Conservation (phyloP, 1,140 invertebrate species). For the Bombus soroeensis region DNA sequence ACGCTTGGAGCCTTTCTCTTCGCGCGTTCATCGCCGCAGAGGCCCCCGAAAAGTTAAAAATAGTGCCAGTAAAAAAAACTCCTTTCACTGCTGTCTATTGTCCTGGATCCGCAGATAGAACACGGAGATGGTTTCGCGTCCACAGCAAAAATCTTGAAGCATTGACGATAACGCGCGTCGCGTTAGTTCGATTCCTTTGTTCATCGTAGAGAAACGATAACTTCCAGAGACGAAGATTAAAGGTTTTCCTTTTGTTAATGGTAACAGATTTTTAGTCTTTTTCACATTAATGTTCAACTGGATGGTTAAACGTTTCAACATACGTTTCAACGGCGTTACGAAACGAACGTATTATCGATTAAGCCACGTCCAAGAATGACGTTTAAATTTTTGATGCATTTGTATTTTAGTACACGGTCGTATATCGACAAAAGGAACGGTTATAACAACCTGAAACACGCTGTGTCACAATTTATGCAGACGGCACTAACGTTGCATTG, state of each 20-base stretch:
- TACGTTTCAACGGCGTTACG: slow-evolving; percentile 39
- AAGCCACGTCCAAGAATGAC: slow-evolving; percentile 46
- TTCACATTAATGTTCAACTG: background rate
- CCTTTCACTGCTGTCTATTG: slow-evolving; percentile 61
- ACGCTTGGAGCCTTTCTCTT: slow-evolving; percentile 48
- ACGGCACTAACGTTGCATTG: background rate
- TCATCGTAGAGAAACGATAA: background rate
- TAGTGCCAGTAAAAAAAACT: slow-evolving; percentile 61
- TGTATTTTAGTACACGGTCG: slow-evolving; percentile 39
- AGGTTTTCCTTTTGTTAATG: background rate
- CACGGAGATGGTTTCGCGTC: background rate
- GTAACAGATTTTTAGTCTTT: background rate
- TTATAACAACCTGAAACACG: slow-evolving; percentile 27
- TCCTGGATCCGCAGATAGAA: slow-evolving; percentile 52
- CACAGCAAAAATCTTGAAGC: slow-evolving; percentile 54
- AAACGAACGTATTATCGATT: slow-evolving; percentile 60
- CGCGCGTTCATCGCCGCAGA: slow-evolving; percentile 31
- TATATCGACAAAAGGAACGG: slow-evolving; percentile 5
- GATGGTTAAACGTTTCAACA: background rate
- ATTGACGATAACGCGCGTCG: slow-evolving; percentile 12
- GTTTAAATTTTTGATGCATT: slow-evolving; percentile 55
- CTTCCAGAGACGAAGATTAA: background rate
- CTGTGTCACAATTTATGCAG: slow-evolving; percentile 19
- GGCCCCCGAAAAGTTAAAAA: slow-evolving; percentile 59
- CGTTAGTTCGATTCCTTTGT: background rate